phyloP scores from a whole-genome alignment of 2,113 vertebrate species.

The Nannospalax galili region DNA sequence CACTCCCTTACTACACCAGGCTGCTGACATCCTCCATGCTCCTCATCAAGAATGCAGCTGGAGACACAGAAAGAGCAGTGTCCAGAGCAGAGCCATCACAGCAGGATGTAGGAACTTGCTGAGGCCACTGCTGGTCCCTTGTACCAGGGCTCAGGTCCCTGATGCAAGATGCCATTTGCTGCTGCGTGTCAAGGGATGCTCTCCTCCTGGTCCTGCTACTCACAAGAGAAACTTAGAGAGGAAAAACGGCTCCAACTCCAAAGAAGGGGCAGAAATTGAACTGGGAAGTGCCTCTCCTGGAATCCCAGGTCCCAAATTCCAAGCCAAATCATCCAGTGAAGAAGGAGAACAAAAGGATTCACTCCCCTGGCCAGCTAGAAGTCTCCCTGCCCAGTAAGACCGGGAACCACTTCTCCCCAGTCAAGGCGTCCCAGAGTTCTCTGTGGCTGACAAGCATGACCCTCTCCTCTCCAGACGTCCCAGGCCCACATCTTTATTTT shows the following conservation, averaged over 20 bases:
- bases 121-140: too few relatives aligned
- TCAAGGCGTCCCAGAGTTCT: slow-evolving; percentile 1
- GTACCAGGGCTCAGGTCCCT: too few relatives aligned
- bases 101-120: not conserved
- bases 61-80: not conserved
- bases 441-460: not conserved
- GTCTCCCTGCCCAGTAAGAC: not conserved
- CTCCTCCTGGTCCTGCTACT: not conserved
- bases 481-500: slow-evolving; percentile 71
- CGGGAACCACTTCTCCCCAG: not conserved
- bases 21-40: not conserved
- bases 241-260: not conserved
- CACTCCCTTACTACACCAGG: not conserved
- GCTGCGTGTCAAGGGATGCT: not conserved
- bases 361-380: not conserved
- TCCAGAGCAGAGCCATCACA: not conserved
- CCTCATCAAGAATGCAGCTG: not conserved
- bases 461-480: slow-evolving; percentile 47
- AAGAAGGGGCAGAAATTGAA: not conserved
- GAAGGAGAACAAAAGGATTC: not conserved
- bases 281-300: not conserved
- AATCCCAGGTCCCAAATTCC: not conserved
- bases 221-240: not conserved
- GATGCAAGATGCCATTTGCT: not conserved
- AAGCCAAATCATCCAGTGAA: not conserved